Base-by-base conservation (phyloP, 2,888 invertebrate species). In the Drosophila greeni region DNA sequence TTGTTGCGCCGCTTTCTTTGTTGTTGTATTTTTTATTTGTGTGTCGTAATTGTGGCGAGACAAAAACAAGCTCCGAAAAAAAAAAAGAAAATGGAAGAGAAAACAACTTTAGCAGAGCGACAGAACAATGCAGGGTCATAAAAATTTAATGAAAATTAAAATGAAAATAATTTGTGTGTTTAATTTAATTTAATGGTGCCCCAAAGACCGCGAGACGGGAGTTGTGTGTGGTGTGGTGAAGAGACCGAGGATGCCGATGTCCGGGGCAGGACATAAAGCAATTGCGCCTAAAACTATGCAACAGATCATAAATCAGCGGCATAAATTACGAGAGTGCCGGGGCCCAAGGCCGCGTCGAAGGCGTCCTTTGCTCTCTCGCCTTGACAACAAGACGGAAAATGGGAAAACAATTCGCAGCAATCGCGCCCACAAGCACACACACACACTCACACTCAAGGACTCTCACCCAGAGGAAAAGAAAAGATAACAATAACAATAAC, bases 111-210 rank as follows among this genome's bases (percentile, higher is more conserved):
- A 65, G 43, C 54, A 52, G 36, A 52, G 36, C 39, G 62, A 33
- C 57, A 57, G 58, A 76, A 76, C 76, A 78, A 68, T 71, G 66
- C 60, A 45, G 37, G 52, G 58, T 49, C 76, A 81, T 85, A 76
- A 83, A 82, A 74, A 82, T 76, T 84, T 84, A 74, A 82, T 82
- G 80, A 82, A 81, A 85, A 83, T 84, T 84, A 84, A 81, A 83
- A 83, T 74, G 85, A 78, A 85, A 74, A 85, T 85, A 85, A 84
- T 83, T 84, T 74, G 79, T 76, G 76, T 69, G 74, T 72, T 82
- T 78, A 81, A 82, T 83, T 82, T 85, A 85, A 85, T 82, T 82
- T 82, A 83, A 81, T 85, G 72, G 68, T 60, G 66, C 85, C 79
- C 82, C 73, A 62, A 83, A 84, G 81, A 81, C 65, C 52, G 29